phyloP scores from a whole-genome alignment of 2,888 invertebrate genomes.

The Leptura quadrifasciata region DNA sequence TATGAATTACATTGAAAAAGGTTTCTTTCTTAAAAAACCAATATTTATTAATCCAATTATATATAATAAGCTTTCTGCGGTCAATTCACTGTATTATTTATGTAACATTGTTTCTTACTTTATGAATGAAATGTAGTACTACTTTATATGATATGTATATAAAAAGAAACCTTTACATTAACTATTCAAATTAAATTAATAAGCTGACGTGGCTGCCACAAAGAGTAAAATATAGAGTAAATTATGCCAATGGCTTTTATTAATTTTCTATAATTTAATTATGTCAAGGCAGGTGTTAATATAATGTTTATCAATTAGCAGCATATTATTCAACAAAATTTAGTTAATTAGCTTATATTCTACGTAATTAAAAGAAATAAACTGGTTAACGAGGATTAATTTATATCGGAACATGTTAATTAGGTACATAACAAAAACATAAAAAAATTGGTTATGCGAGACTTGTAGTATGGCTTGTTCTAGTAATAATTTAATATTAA shows the following conservation, averaged over 20 bases:
- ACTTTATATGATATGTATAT: constrained; percentile 1
- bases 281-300: constrained; percentile 12
- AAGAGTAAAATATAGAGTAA: not conserved
- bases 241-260: not conserved
- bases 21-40: too few relatives aligned
- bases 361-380: too few relatives aligned
- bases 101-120: not conserved
- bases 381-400: too few relatives aligned
- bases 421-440: too few relatives aligned
- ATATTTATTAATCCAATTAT: too few relatives aligned
- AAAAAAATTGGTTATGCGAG: too few relatives aligned
- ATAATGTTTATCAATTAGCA: not conserved
- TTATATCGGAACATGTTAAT: too few relatives aligned
- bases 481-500: too few relatives aligned
- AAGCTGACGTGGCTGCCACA: not conserved
- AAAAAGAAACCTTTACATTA: not conserved
- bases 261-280: constrained; percentile 5
- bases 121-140: constrained; percentile 24
- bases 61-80: not conserved
- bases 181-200: constrained; percentile 10
- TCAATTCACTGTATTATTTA: not conserved
- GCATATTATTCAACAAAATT: not conserved
- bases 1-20: too few relatives aligned
- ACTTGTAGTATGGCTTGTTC: too few relatives aligned
- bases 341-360: too few relatives aligned